Evolutionary conservation across 2,888 invertebrate genomes (phyloP), one percentile per base, ranked within the genome.

Genomic region (Petrophora chlorosata): DNA sequence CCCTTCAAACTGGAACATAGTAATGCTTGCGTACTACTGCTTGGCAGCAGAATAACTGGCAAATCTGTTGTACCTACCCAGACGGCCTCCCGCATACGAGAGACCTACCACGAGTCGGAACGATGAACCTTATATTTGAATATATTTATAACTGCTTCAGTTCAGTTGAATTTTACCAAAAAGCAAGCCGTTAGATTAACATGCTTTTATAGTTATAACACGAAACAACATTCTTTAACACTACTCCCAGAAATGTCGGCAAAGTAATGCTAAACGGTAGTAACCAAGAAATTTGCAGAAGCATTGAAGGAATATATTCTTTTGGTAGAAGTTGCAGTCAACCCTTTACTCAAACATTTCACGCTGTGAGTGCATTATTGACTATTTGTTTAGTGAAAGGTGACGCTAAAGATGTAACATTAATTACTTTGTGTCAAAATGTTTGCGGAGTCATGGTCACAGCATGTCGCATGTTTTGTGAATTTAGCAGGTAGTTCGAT

Each of bases 391-490:
- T 68, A 65, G 65, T 65, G 56, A 71, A 73, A 67, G 61, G 67
- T 58, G 63, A 69, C 72, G 67, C 71, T 75, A 67, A 76, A 71
- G 64, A 72, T 61, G 61, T 62, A 62, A 67, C 16, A 38, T 34
- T 22, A 45, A 10, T 43, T 44, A 39, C 61, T 68, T 77, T 76
- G 70, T 73, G 72, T 74, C 71, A 75, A 70, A 79, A 76, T 78
- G 72, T 82, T 81, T 76, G 70, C 46, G 63, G 58, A 70, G 70
- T 80, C 71, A 70, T 69, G 52, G 53, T 56, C 79, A 35, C 82
- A 80, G 84, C 76, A 62, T 70, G 83, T 49, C 49, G 56, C 30
- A 17, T 36, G n/a, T 65, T 48, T 39, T 49, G 41, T 46, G 5
- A 16, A 28, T 29, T 38, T 26, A 12, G 39, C 38, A 39, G 49